Evolutionary conservation across 1,140 invertebrate species (phyloP), one percentile per base, ranked within the genome.

Genomic region (Helicoverpa zea): DNA sequence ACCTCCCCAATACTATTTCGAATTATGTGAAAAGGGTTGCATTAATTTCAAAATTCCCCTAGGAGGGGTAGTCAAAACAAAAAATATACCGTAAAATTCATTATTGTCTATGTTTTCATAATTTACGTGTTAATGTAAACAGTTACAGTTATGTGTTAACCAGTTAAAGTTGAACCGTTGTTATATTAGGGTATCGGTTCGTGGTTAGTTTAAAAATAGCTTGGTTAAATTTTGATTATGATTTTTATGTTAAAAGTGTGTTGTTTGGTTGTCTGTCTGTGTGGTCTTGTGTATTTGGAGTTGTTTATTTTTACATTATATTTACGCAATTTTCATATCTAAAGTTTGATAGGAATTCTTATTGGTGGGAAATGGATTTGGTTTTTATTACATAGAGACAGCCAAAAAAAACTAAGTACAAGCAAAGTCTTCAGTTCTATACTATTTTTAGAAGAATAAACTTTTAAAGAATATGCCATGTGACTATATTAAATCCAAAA

Each of bases 111-210:
- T 76, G 78, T 82, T 80, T 82, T 84, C 83, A 89, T 88, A 83
- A 87, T 83, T 85, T 87, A 88, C 81, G 83, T 59, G 64, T 70
- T 83, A 83, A 81, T 74, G 72, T 88, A 89, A 89, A 89, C 88
- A 87, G 59, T 78, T 63, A 35, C 35, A 70, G 63, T 61, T 52
- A 78, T 61, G 56, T 16, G 56, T 16, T 43, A 64, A 81, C 81
- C 81, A 79, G 72, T 66, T n/a, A 75, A 68, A 72, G 58, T 72
- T 73, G 85, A 83, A 9, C 82, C 79, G 43, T 78, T 59, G 74
- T 81, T 76, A 61, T 12, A 81, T 72, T 58, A 75, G 30, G 30
- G 56, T 16, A 49, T 66, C 49, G n/a, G 43, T 18, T 18, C 43
- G 10, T 49, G n/a, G 63, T 58, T 35, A 35, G 51, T 64, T 29